phyloP scores from a whole-genome alignment of 2,888 invertebrate genomes.

The Caenorhabditis auriculariae region DNA sequence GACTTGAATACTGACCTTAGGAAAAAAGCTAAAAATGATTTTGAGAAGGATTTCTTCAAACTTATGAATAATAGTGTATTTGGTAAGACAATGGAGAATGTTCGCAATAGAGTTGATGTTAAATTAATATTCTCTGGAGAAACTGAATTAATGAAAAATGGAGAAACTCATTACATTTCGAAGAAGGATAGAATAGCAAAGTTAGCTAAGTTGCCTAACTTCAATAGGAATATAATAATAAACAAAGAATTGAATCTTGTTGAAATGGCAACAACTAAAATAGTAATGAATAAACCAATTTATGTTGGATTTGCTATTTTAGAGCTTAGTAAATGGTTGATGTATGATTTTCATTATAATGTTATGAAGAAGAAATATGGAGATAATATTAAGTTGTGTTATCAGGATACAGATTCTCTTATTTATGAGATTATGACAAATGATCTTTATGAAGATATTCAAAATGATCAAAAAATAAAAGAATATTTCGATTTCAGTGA shows the following conservation, averaged over 20 bases:
- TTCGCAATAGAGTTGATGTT: constrained; percentile 64
- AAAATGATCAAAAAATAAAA: constrained; percentile 5
- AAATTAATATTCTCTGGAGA: too few species aligned
- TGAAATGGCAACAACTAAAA: constrained; percentile 37
- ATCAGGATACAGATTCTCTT: constrained; percentile 60
- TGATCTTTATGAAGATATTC: constrained; percentile 63
- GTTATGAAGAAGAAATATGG: constrained; percentile 36
- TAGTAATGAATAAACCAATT: constrained; percentile 22
- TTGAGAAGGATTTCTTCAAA: constrained; percentile 65
- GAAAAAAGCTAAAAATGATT: constrained; percentile 57
- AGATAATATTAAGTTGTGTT: constrained; percentile 36
- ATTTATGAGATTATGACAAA: constrained; percentile 53
- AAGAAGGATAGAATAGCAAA: constrained; percentile 16
- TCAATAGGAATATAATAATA: constrained; percentile 24
- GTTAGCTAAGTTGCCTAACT: constrained; percentile 24
- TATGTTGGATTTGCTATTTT: constrained; percentile 37
- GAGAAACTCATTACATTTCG: constrained; percentile 33
- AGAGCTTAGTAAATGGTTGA: constrained; percentile 38
- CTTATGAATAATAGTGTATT: constrained; percentile 64
- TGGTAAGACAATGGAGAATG: constrained; percentile 66
- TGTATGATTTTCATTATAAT: constrained; percentile 49
- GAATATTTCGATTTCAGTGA: constrained; percentile 51
- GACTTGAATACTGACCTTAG: constrained; percentile 39
- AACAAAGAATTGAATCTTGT: constrained; percentile 25
- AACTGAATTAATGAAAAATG: too few species aligned